These are phyloP conservation scores for Mactromeris polynyma DNA, from an alignment of 2,888 invertebrate genomes.

Conservation along the genomic window DNA sequence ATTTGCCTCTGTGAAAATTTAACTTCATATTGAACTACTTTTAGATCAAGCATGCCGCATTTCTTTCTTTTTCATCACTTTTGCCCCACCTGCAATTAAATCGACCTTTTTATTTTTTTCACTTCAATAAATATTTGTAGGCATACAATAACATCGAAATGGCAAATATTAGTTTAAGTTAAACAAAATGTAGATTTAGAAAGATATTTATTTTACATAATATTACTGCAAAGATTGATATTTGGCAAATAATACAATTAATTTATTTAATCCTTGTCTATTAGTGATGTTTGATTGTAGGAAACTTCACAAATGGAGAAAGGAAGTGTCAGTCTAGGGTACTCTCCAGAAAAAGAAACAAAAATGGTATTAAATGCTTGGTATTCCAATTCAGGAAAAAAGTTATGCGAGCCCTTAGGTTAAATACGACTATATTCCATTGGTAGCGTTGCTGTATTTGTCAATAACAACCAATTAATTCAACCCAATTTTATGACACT, in stretches of 20 bases:
- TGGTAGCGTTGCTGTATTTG: constrained; percentile 20
- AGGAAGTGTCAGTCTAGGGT: constrained; percentile 16
- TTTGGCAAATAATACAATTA: background rate
- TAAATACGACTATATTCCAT: constrained; percentile 21
- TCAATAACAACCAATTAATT: constrained; percentile 45
- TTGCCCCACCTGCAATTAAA: background rate
- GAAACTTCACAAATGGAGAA: background rate
- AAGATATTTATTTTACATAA: background rate
- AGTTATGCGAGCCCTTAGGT: constrained; percentile 5
- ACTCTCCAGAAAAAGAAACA: background rate
- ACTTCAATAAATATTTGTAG: background rate
- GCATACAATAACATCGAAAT: background rate
- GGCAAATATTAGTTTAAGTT: background rate
- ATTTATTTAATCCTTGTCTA: background rate
- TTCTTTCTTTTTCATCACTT: background rate
- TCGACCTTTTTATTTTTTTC: background rate
- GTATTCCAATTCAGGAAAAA: background rate
- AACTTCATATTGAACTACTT: background rate
- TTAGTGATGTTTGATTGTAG: background rate
- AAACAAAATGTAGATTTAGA: background rate
- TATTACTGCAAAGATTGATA: background rate
- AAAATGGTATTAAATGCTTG: background rate
- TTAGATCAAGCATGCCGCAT: background rate
- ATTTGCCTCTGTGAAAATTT: background rate
- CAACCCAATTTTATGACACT: constrained; percentile 36